phyloP scores from a whole-genome alignment of 2,113 vertebrate species.

The Laterallus jamaicensis region DNA sequence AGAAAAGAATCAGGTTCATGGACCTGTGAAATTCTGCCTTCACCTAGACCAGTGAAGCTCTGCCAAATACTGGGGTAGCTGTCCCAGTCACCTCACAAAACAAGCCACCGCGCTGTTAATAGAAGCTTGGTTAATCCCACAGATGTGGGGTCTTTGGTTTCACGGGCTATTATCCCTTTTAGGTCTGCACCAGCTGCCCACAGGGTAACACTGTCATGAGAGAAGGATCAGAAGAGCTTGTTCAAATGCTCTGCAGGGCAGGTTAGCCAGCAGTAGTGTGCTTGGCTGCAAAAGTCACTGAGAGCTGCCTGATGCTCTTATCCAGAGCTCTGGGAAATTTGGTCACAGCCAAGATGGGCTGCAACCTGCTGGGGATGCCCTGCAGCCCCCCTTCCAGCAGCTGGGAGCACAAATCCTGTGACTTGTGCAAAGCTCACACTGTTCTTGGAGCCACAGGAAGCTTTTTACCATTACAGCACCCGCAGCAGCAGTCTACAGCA shows the following conservation, averaged over 20 bases:
- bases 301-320: background rate
- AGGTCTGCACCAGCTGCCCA: background rate
- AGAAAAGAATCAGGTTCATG: background rate
- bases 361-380: background rate
- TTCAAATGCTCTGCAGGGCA: background rate
- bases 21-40: background rate
- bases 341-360: background rate
- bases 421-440: background rate
- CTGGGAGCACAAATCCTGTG: background rate
- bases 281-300: background rate
- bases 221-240: background rate
- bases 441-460: background rate
- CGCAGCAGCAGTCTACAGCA: no score
- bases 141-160: background rate
- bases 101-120: background rate
- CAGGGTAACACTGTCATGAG: background rate
- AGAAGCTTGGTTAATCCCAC: background rate
- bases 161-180: constrained; percentile 3
- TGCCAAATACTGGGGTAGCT: background rate
- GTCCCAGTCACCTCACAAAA: background rate
- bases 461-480: background rate
- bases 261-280: background rate
- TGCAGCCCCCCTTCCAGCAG: background rate
- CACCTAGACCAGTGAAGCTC: background rate
- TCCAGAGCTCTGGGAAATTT: background rate